A percentile compares a stretch with the other conserved stretches of the same genome.
These are phyloP conservation scores for Drosophila macrospina DNA, from an alignment of 2,888 invertebrate genomes.

Conservation along the genomic window DNA sequence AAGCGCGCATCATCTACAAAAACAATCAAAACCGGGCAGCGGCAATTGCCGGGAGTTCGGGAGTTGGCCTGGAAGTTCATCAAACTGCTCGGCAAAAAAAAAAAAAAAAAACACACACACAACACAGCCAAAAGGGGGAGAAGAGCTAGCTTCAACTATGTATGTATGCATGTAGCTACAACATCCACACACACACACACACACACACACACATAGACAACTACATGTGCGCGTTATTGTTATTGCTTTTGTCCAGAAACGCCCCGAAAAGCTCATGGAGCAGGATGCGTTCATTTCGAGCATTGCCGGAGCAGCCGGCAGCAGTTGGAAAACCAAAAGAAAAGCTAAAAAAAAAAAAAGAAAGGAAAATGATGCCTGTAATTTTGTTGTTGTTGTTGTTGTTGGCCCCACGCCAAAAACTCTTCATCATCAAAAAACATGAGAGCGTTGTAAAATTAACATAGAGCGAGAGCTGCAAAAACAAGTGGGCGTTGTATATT, in stretches of 20 bases:
- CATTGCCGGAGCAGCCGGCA: constrained; percentile 37
- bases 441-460: constrained; percentile 63
- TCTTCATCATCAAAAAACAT: constrained; percentile 78
- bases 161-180: constrained; percentile 30
- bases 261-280: constrained; percentile 46
- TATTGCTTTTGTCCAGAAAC: constrained; percentile 71
- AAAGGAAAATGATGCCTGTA: constrained; percentile 29
- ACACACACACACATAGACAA: constrained; percentile 15
- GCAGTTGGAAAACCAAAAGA: constrained; percentile 31
- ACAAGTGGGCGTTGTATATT: constrained; percentile 42
- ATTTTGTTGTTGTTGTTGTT: constrained; percentile 28
- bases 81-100: constrained; percentile 58
- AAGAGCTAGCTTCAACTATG: constrained; percentile 37
- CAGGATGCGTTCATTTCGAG: constrained; percentile 65
- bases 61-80: constrained; percentile 66
- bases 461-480: constrained; percentile 45
- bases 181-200: constrained; percentile 25
- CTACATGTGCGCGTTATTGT: constrained; percentile 74
- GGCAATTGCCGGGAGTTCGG: constrained; percentile 53
- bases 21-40: constrained; percentile 72
- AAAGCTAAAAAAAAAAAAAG: constrained; percentile 19
- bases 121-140: background rate
- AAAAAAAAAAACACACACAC: constrained; percentile 44
- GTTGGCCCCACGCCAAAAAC: constrained; percentile 67
- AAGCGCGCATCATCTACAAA: constrained; percentile 65